Evolutionary conservation across 2,113 vertebrate genomes (phyloP).

Genomic region (Chelonoidis abingdonii): DNA sequence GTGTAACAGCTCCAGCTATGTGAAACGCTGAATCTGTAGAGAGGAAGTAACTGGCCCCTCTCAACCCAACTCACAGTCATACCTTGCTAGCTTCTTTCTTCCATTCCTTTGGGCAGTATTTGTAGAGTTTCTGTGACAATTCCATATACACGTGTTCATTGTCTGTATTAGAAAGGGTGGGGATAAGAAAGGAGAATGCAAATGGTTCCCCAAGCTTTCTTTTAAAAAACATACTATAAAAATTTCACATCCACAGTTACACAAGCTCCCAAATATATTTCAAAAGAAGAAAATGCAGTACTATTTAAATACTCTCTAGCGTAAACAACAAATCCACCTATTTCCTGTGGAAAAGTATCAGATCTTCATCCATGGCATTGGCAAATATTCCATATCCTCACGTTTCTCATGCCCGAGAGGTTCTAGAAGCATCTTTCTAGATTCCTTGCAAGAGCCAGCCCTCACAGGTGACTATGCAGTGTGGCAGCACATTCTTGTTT

Average conservation of each 20-base stretch:
- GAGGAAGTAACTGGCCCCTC: conserved; percentile 74
- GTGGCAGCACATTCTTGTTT: neutral
- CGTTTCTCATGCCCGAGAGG: neutral
- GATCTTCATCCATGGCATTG: neutral
- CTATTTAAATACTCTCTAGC: neutral
- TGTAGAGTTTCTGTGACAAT: conserved; percentile 95
- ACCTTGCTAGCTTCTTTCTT: conserved; percentile 99
- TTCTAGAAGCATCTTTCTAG: neutral
- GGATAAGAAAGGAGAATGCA: neutral
- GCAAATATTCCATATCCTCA: neutral
- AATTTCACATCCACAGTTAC: neutral
- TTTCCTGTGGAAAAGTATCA: neutral
- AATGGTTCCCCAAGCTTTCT: neutral
- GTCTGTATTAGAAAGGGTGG: conserved; percentile 79
- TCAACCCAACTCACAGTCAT: conserved; percentile 79
- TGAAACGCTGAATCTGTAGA: neutral
- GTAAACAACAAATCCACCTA: neutral
- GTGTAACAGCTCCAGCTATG: neutral
- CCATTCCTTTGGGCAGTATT: conserved; percentile 99
- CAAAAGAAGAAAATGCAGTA: neutral
- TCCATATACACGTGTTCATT: conserved; percentile 99
- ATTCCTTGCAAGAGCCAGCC: neutral
- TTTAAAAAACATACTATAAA: neutral
- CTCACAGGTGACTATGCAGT: neutral
- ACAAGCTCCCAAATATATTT: neutral